Evolutionary conservation across 2,113 vertebrate genomes (phyloP), one percentile per base, ranked within the genome.

Genomic region (Trematomus loennbergii): DNA sequence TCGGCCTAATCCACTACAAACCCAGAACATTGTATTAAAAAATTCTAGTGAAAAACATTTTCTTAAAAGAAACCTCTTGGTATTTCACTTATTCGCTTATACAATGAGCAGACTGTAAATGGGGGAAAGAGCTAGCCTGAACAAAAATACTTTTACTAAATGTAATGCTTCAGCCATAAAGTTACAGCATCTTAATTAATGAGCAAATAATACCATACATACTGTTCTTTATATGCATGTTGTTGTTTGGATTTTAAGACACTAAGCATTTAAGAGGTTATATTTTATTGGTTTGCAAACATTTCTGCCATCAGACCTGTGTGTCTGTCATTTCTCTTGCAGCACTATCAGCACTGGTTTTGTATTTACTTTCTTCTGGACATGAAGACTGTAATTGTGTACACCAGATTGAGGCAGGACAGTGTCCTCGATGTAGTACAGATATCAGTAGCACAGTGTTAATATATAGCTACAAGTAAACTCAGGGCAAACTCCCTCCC

Each of bases 401-500:
- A 49, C 43, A 54, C 12, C 53, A 59, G 58, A 54, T 72, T 48
- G 55, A 72, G 40, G 63, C 75, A 53, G 65, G 36, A 62, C 65
- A 54, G 55, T 64, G 67, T 55, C 80, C 75, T 68, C 48, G 46
- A 40, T 83, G 68, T 66, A 61, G 54, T 49, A 78, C 36, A 76
- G 36, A 72, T 70, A 86, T 78, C 72, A 80, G 75, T 57, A 71
- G 69, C 75, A 63, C 57, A 81, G 40, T 69, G 79, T 4, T 29
- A 29, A 29, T 29, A 76, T 74, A 62, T 62, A 65, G 58, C 67
- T 74, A 60, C 48, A 75, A 72, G 75, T 75, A 82, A 72, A 74
- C 10, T 17, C 22, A 75, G 72, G 65, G 53, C 75, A 70, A 82
- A 43, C 22, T 71, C 25, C 62, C 78, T 50, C 60, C 60, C 25